These are phyloP conservation scores for Leptinotarsa peninsularis DNA, from an alignment of 2,888 invertebrate genomes.

Conservation along the genomic window DNA sequence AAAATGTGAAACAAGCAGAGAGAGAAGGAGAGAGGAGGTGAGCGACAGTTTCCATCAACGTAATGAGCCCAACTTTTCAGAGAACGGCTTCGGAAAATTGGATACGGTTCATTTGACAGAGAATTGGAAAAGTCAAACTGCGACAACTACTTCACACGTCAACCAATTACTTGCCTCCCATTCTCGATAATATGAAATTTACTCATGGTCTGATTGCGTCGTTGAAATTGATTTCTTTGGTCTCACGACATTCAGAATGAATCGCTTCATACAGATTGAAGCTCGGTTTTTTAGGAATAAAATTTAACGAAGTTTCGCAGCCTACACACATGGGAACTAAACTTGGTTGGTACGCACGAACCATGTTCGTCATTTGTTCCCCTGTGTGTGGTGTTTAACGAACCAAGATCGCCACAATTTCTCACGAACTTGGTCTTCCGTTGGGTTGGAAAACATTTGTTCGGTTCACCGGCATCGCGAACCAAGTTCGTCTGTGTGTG, in stretches of 20 bases:
- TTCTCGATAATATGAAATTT: conserved; percentile 41
- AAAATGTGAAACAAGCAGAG: conserved; percentile 18
- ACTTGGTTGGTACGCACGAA: too few species aligned
- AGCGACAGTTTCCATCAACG: conserved; percentile 42
- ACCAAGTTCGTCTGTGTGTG: too few species aligned
- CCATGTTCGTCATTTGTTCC: too few species aligned
- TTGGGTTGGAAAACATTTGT: too few species aligned
- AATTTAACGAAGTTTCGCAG: background rate
- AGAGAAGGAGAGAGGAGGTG: conserved; percentile 21
- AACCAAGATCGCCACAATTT: too few species aligned
- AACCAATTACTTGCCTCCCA: conserved; percentile 49
- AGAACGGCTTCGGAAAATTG: conserved; percentile 56
- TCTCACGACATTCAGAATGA: background rate
- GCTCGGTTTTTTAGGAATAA: background rate
- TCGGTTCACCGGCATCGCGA: too few species aligned
- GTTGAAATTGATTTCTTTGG: conserved; percentile 13
- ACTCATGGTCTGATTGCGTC: conserved; percentile 26
- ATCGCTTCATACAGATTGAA: background rate
- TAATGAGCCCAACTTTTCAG: conserved; percentile 45
- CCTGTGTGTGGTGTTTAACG: too few species aligned
- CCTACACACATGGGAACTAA: too few species aligned
- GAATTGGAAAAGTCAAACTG: conserved; percentile 58
- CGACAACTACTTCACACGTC: conserved; percentile 54
- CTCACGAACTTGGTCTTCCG: too few species aligned
- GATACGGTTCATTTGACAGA: conserved; percentile 59